Conservation (phyloP, 1,140 invertebrate genomes). For the Drosophila elegans region DNA sequence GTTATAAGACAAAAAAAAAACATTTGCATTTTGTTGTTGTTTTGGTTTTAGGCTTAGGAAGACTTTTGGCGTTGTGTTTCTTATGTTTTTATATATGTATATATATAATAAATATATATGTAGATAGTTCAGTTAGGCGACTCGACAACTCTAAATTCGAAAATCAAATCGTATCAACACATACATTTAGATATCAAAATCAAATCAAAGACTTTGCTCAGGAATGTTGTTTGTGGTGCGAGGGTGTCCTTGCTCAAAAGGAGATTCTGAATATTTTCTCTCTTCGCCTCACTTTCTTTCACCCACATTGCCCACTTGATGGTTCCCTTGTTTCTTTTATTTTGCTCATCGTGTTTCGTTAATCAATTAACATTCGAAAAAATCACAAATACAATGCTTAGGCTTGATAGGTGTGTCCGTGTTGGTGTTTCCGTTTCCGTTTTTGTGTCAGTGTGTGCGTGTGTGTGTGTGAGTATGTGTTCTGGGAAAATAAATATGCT, state of each 20-base stretch:
- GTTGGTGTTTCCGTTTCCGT: conserved; percentile 5
- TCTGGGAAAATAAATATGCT: conserved; percentile 57
- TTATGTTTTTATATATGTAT: conserved; percentile 61
- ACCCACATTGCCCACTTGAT: conserved; percentile 24
- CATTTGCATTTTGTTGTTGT: conserved; percentile 40
- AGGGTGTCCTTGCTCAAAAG: conserved; percentile 32
- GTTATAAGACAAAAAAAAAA: conserved; percentile 42
- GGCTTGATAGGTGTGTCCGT: conserved; percentile 51
- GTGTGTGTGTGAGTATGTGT: conserved; percentile 34
- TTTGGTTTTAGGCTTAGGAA: conserved; percentile 71
- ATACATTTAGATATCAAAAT: conserved; percentile 62
- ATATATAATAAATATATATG: conserved; percentile 33
- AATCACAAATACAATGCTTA: conserved; percentile 77
- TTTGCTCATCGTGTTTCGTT: conserved; percentile 32
- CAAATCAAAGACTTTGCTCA: conserved; percentile 69
- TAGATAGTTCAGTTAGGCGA: conserved; percentile 48
- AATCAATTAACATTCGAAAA: conserved; percentile 53
- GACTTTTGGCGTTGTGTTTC: conserved; percentile 80
- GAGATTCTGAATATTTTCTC: conserved; percentile 38
- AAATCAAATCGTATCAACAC: conserved; percentile 39
- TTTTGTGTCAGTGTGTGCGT: conserved; percentile 8
- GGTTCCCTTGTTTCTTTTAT: conserved; percentile 22
- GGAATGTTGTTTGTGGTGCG: conserved; percentile 68
- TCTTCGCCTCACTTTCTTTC: background rate
- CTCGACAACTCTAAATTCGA: conserved; percentile 32